These are phyloP conservation scores for Synergus itoensis DNA, from an alignment of 2,888 invertebrate species.

Conservation along the genomic window DNA sequence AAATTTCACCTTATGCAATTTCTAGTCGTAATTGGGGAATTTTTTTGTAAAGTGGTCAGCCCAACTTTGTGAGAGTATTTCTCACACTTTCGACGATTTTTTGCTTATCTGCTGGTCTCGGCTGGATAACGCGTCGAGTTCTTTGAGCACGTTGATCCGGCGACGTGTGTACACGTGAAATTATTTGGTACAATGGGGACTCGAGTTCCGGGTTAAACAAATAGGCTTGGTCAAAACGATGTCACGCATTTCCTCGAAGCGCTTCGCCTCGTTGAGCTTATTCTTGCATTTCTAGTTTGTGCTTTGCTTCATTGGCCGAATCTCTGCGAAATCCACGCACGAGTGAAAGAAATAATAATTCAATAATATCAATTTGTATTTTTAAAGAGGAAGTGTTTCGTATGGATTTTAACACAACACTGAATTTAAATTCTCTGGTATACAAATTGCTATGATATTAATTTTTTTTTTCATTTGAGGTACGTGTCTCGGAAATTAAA, in stretches of 20 bases:
- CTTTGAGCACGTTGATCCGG: conserved; percentile 34
- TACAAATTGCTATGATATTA: neutral
- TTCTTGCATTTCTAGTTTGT: conserved; percentile 34
- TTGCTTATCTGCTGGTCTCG: conserved; percentile 25
- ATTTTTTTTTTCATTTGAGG: neutral
- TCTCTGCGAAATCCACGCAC: conserved; percentile 17
- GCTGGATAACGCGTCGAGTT: conserved; percentile 30
- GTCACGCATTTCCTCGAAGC: conserved; percentile 56
- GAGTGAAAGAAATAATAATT: neutral
- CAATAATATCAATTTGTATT: neutral
- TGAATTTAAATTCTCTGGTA: neutral
- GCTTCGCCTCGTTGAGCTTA: conserved; percentile 43
- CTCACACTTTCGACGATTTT: conserved; percentile 45
- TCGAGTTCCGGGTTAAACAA: conserved; percentile 58
- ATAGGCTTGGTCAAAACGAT: conserved; percentile 58
- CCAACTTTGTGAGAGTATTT: conserved; percentile 1
- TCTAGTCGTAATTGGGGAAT: neutral
- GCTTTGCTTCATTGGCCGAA: conserved; percentile 27
- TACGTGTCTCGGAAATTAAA: neutral
- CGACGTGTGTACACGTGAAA: conserved; percentile 32
- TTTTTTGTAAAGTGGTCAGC: conserved; percentile 7
- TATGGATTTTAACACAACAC: too few relatives aligned
- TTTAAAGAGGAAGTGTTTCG: too few relatives aligned
- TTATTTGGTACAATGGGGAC: conserved; percentile 50
- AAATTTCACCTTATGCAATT: neutral